Evolutionary conservation across 2,888 invertebrate species (phyloP), one percentile per base, ranked within the genome.

Genomic region (Heteromyza rotundicornis): DNA sequence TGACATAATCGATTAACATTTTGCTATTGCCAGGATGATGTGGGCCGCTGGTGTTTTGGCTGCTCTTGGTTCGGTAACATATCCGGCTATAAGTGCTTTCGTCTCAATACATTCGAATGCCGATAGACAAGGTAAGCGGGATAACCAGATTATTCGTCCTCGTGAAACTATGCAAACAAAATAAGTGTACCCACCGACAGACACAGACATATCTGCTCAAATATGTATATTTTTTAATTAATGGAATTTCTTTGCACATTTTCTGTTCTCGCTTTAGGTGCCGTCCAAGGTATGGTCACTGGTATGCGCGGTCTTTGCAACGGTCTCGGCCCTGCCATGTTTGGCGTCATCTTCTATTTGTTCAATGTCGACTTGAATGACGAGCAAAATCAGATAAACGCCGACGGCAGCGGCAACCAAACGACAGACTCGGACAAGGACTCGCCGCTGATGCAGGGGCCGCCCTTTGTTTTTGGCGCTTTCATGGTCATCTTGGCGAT

Each of bases 71-170:
- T 96, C 96, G 70, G 92, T 99, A 73, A 98, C 98, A 2, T 99
- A 99, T 86, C 99, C 99, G 35, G 97, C 98, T 59, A 98, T 99
- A 79, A 96, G 96, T 83, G 95, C 98, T 36, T 99, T 97, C 84
- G 98, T 98, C 59, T 98, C 98, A 14, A 94, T 97, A 78, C 96
- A 98, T 84, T 96, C 98, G 68, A 92, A 96, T 77, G 92, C 95
- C n/a, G 98, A 99, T 84, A 91, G 96, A 78, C 99, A 99, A 86
- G 99, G 94, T 86, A 77, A 68, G 58, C 27, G 27, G n/a, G 8
- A 27, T 5, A 10, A 53, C 7, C 16, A n/a, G n/a, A n/a, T n/a
- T n/a, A n/a, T n/a, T n/a, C n/a, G n/a, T n/a, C n/a, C n/a, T n/a
- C n/a, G n/a, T n/a, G n/a, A n/a, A n/a, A n/a, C n/a, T n/a, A n/a